These are phyloP conservation scores for Paelopatides confundens DNA, from an alignment of 53 echinoderm and acorn worm genomes.

Conservation along the genomic window DNA sequence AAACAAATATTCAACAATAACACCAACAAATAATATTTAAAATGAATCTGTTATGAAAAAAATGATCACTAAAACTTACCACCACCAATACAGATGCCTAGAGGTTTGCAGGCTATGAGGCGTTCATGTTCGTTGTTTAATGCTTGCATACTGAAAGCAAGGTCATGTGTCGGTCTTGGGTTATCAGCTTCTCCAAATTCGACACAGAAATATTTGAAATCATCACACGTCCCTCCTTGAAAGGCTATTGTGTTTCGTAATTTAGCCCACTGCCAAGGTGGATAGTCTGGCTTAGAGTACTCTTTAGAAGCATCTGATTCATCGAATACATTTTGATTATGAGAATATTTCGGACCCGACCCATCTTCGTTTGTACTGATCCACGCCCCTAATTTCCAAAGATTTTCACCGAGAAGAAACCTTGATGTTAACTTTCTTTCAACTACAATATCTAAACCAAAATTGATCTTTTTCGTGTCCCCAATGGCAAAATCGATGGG, in stretches of 20 bases:
- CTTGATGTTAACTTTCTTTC: constrained; percentile 11
- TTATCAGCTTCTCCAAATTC: constrained; percentile 4
- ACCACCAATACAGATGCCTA: not conserved
- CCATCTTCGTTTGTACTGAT: constrained; percentile 34
- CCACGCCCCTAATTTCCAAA: constrained; percentile 45
- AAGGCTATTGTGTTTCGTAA: not conserved
- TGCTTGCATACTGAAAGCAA: not conserved
- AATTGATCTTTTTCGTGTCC: not conserved
- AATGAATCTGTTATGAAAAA: no score
- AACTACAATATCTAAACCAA: not conserved
- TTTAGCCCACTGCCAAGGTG: constrained; percentile 4
- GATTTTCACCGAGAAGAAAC: not conserved
- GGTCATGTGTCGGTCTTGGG: not conserved
- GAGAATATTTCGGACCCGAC: constrained; percentile 5
- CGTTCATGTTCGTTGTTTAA: constrained; percentile 3
- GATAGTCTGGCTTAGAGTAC: constrained; percentile 23
- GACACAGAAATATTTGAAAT: constrained; percentile 32
- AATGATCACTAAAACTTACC: not conserved
- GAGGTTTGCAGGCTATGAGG: constrained; percentile 7
- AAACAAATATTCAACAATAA: no score
- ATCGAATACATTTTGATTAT: not conserved
- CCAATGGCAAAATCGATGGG: constrained; percentile 10
- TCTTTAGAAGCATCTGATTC: not conserved
- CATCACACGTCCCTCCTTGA: constrained; percentile 8
- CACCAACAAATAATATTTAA: no score